Evolutionary conservation across 2,888 invertebrate species (phyloP), one percentile per base, ranked within the genome.

Genomic region (Nephrotoma guestfalica): DNA sequence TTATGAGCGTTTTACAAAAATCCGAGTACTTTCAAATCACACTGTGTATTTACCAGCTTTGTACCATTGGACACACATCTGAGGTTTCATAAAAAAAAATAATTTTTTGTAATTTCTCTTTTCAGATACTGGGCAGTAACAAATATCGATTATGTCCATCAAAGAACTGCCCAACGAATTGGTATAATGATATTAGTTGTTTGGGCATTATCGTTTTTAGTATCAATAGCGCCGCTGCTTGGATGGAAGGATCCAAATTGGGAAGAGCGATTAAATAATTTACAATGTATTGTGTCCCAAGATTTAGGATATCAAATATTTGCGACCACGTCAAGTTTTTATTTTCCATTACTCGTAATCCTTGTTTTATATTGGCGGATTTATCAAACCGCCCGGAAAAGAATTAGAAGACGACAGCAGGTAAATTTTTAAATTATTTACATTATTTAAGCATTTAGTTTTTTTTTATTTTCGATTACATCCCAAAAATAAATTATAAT

Each of bases 311-410:
- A 95, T 90, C 96, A 97, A 92, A 95, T 97, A 90, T 97, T 97
- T 90, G 97, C 97, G 45, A 98, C 97, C 0, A 94, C 96, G 43
- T 96, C 96, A 43, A 97, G 97, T 57, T 98, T 98, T 92, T 98
- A 97, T 91, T 94, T 97, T 88, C 98, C 98, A 41, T 94, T 98
- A 85, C 93, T 96, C 88, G 95, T 97, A 86, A 97, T 98, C 90
- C 93, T 98, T 88, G 94, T 97, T 89, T 93, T 98, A 85, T 98
- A 98, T 92, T 97, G 96, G 95, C 94, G 96, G 90, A 98, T 96
- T 93, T 96, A 96, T 92, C 95, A 97, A 91, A 96, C 97, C 6
- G 98, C 98, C 6, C 93, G 97, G 87, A 95, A 95, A 91, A 94
- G 97, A 90, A 97, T 97, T 89, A 93, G 97, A 87, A 92, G 95